phyloP scores from a whole-genome alignment of 2,113 vertebrate genomes.

The Coturnix japonica region DNA sequence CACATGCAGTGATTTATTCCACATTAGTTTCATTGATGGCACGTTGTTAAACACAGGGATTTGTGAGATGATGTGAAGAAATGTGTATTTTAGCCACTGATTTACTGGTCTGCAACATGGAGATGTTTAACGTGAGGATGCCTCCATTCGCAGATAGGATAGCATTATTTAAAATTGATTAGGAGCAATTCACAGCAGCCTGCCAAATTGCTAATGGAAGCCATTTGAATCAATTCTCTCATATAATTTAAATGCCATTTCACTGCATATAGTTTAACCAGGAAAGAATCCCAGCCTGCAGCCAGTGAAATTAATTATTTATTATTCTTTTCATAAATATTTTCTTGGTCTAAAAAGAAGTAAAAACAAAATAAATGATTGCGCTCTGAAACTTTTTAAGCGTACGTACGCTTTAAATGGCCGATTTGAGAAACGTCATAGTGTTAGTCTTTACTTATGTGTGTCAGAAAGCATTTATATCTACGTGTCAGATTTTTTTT shows the following conservation, averaged over 20 bases:
- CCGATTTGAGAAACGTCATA: slow-evolving; percentile 73
- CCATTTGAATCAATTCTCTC: slow-evolving; percentile 81
- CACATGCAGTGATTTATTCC: neutral
- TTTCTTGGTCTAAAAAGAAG: slow-evolving; percentile 33
- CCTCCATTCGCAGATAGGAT: slow-evolving; percentile 54
- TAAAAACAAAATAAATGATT: slow-evolving; percentile 49
- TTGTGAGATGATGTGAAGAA: slow-evolving; percentile 57
- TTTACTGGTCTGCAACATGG: slow-evolving; percentile 55
- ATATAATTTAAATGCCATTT: slow-evolving; percentile 81
- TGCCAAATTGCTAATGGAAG: slow-evolving; percentile 82
- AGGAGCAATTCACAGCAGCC: slow-evolving; percentile 73
- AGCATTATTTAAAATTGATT: slow-evolving; percentile 82
- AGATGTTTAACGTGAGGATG: slow-evolving; percentile 35
- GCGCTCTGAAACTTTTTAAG: slow-evolving; percentile 45
- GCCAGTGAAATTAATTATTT: slow-evolving; percentile 78
- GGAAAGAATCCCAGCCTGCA: slow-evolving; percentile 68
- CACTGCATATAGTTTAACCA: slow-evolving; percentile 73
- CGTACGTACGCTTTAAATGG: neutral
- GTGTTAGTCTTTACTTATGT: slow-evolving; percentile 76
- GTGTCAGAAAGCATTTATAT: slow-evolving; percentile 77
- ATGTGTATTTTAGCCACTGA: slow-evolving; percentile 53
- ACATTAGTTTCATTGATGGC: slow-evolving; percentile 5
- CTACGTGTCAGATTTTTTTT: slow-evolving; percentile 59
- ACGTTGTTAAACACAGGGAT: slow-evolving; percentile 61
- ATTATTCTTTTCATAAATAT: slow-evolving; percentile 77